Evolutionary conservation across 2,113 vertebrate species (phyloP).

Genomic region (Otolemur garnettii): DNA sequence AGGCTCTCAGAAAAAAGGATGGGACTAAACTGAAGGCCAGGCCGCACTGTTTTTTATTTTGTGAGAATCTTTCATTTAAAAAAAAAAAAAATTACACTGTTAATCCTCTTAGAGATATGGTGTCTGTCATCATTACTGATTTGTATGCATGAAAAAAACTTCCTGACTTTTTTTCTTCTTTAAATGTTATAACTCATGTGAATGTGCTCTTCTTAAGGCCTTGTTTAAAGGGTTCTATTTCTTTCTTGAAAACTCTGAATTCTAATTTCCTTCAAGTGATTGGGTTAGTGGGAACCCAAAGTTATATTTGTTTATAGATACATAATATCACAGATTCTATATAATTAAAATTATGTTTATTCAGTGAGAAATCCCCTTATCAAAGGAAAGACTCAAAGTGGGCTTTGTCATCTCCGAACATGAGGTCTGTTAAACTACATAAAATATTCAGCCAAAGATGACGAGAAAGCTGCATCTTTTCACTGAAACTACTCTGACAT

Average conservation of each 20-base stretch:
- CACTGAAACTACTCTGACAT: neutral
- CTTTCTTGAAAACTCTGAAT: neutral
- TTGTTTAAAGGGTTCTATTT: conserved; percentile 29
- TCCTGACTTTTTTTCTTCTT: conserved; percentile 59
- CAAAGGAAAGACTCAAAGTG: neutral
- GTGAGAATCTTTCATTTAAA: conserved; percentile 48
- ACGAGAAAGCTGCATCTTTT: conserved; percentile 7
- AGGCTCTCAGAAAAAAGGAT: neutral
- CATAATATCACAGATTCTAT: neutral
- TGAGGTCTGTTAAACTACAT: neutral
- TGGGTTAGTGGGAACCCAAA: neutral
- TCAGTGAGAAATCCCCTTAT: neutral
- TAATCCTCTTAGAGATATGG: neutral
- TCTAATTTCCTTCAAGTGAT: neutral
- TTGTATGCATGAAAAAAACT: conserved; percentile 56
- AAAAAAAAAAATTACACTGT: conserved; percentile 36
- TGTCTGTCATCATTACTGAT: conserved; percentile 64
- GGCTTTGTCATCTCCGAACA: neutral
- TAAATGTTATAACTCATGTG: conserved; percentile 53
- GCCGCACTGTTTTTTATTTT: conserved; percentile 2
- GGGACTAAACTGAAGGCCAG: neutral
- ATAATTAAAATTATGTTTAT: conserved; percentile 10
- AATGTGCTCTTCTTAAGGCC: conserved; percentile 34
- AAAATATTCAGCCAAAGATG: neutral
- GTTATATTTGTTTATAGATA: conserved; percentile 34